phyloP scores from a whole-genome alignment of 2,113 vertebrate species.

The Hemibagrus wyckioides region DNA sequence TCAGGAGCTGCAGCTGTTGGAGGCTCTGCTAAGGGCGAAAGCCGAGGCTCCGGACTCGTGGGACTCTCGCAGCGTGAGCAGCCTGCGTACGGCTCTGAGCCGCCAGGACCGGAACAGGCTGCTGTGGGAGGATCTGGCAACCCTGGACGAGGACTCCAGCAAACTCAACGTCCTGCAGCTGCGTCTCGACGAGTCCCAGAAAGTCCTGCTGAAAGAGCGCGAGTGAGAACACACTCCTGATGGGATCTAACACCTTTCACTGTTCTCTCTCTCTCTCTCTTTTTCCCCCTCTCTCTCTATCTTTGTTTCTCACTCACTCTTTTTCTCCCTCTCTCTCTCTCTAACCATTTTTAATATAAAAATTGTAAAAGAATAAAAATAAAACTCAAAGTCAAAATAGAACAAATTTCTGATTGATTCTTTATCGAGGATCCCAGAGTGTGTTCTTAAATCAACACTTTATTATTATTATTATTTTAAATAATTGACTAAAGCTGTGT shows the following conservation, averaged over 20 bases:
- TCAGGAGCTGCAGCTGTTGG: conserved; percentile 86
- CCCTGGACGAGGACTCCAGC: conserved; percentile 82
- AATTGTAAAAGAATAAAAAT: no score
- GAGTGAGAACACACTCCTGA: conserved; percentile 72
- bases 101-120: conserved; percentile 86
- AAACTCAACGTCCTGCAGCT: conserved; percentile 90
- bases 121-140: conserved; percentile 84
- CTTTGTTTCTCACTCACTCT: no score
- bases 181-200: conserved; percentile 94
- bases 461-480: no score
- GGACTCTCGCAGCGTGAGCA: conserved; percentile 71
- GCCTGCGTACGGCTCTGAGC: conserved; percentile 70
- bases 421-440: no score
- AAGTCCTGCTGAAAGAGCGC: conserved; percentile 87
- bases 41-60: conserved; percentile 77
- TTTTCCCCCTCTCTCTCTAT: no score
- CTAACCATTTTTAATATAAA: no score
- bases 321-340: no score
- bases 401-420: no score
- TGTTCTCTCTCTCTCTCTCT: no score
- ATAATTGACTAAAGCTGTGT: neutral
- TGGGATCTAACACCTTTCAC: neutral
- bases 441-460: no score
- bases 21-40: conserved; percentile 76
- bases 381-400: no score